Evolutionary conservation across 2,797 vertebrate species (phyloP), one percentile per base, ranked within the genome.

Genomic region (Sebastiscus albofasciatus): DNA sequence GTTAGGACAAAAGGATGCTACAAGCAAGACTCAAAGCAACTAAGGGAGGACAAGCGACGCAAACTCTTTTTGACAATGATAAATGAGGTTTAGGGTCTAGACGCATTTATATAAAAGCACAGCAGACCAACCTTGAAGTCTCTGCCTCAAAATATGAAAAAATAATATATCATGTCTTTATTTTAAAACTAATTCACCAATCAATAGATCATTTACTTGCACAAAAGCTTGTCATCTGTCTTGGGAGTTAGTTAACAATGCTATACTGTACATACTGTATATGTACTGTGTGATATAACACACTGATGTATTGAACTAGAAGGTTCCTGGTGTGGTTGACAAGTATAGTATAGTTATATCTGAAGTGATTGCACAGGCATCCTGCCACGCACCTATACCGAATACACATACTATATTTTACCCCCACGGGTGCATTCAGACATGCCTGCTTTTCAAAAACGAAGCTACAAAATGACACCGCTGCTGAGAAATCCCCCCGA

Each of bases 401-500:
- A 55, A 58, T 11, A 36, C 14, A 77, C 36, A 55, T 27, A 36
- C 22, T 56, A 26, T 52, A 36, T 10, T 42, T 6, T 3, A 72
- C 13, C 56, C 61, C 61, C 75, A 31, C 4, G 16, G 31, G 49
- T 33, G 27, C 33, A 27, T 46, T 72, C 46, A 72, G 33, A 75
- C 33, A 58, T n/a, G 31, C 8, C 20, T 11, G 64, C 52, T 67
- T 80, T 81, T 16, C 24, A 24, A 31, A 67, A 77, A 84, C 75
- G 55, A 86, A 79, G 55, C 62, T 46, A 39, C 27, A 65, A 65
- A 73, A 74, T 65, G 39, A 80, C 2, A 49, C 12, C 8, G 13
- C 24, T n/a, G 74, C 65, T 22, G 67, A 79, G 80, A 81, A 75
- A 82, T 33, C 46, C 49, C 66, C 80, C 1, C 0, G 49, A 61